Percentiles rank a stretch among this genome's conserved stretches.
These are phyloP conservation scores for Parazoanthus atlanticus DNA, from an alignment of 92 coral and sea anemone species.

Conservation along the genomic window DNA sequence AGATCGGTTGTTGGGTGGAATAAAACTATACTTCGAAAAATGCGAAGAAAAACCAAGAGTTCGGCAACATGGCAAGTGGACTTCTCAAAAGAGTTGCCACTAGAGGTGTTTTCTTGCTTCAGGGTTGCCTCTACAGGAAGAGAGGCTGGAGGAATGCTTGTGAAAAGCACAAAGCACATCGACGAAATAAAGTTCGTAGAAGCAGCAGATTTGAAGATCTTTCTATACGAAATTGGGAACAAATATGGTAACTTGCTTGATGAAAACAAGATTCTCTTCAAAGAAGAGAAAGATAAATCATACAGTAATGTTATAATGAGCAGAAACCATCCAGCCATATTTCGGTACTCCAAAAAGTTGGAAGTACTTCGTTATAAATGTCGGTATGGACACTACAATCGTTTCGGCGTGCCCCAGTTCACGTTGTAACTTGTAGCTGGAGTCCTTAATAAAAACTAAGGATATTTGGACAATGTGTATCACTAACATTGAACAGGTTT, in stretches of 20 bases:
- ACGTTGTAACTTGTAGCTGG: slow-evolving; percentile 5
- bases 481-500: too few species aligned
- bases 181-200: too few species aligned
- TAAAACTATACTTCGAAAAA: slow-evolving; percentile 51
- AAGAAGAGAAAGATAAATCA: slow-evolving; percentile 21
- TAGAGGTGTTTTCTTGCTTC: slow-evolving; percentile 51
- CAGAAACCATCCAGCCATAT: slow-evolving; percentile 24
- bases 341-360: slow-evolving; percentile 29
- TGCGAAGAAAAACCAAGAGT: slow-evolving; percentile 51
- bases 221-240: too few species aligned
- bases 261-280: slow-evolving; percentile 1
- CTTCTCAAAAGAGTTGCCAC: slow-evolving; percentile 48
- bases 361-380: slow-evolving; percentile 2
- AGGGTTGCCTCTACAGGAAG: not conserved
- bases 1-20: slow-evolving; percentile 48
- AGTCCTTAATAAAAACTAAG: too few species aligned
- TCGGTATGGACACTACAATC: slow-evolving; percentile 34
- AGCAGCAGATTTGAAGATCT: too few species aligned
- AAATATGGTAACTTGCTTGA: not conserved
- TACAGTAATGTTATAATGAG: slow-evolving; percentile 10
- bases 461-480: too few species aligned
- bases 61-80: slow-evolving; percentile 60
- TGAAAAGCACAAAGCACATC: slow-evolving; percentile 34
- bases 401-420: slow-evolving; percentile 36
- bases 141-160: slow-evolving; percentile 39